Conservation (phyloP, 2,888 invertebrate genomes). For the Caradrina clavipalpis region DNA sequence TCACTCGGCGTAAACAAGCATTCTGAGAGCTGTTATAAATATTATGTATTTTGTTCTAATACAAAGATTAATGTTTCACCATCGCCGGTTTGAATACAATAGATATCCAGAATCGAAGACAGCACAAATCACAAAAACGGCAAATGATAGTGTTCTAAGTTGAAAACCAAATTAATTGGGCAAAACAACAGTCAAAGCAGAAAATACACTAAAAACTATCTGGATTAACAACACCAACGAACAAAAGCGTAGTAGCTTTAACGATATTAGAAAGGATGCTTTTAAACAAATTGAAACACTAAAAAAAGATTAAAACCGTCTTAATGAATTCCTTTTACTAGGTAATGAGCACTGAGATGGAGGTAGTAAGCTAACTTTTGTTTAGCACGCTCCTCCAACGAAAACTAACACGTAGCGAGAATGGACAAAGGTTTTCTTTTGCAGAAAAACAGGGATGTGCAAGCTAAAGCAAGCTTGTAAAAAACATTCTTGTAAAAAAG, state of each 20-base stretch:
- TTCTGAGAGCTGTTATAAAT: no score
- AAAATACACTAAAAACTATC: conserved; percentile 3
- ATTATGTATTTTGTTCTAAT: no score
- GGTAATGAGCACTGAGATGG: conserved; percentile 28
- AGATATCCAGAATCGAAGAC: no score
- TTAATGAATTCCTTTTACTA: conserved; percentile 44
- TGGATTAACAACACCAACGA: conserved; percentile 24
- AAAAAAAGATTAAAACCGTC: conserved; percentile 26
- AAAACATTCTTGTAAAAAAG: conserved; percentile 14
- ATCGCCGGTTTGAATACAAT: no score
- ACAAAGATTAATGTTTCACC: no score
- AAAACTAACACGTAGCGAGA: conserved; percentile 27
- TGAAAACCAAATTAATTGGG: conserved; percentile 1
- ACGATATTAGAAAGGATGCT: conserved; percentile 29
- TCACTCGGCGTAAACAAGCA: no score
- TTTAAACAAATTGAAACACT: conserved; percentile 45
- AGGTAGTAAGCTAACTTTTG: conserved; percentile 32
- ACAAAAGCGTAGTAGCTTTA: conserved; percentile 12
- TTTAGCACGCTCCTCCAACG: conserved; percentile 31
- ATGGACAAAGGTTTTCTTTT: conserved; percentile 33
- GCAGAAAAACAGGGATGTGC: not conserved
- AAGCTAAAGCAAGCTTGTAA: conserved; percentile 21
- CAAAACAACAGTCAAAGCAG: not conserved
- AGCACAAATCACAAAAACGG: not conserved
- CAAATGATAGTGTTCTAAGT: not conserved